Conservation (phyloP, 1,140 invertebrate species). For the Hetaerina americana region DNA sequence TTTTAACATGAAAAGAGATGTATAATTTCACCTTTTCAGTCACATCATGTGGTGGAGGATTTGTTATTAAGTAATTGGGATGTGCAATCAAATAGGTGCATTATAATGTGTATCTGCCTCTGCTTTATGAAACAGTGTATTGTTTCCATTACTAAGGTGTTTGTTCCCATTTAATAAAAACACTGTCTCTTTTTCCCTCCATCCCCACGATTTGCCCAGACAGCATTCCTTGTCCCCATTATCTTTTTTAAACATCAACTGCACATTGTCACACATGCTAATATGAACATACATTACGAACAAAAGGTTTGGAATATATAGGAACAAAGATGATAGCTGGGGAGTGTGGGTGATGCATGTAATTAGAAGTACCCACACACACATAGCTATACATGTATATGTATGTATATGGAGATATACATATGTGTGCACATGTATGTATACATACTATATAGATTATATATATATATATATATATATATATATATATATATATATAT, state of each 20-base stretch:
- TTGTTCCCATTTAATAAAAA: constrained; percentile 1
- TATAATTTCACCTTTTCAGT: background rate
- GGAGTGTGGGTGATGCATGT: background rate
- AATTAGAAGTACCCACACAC: background rate
- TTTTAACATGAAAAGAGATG: background rate
- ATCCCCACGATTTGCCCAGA: background rate
- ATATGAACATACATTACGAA: background rate
- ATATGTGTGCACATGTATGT: background rate
- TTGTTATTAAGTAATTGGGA: background rate
- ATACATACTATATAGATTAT: background rate
- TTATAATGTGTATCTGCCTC: background rate
- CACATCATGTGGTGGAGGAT: background rate
- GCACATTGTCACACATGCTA: background rate
- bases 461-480: background rate
- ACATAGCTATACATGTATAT: background rate
- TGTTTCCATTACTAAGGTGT: background rate
- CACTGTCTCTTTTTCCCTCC: background rate
- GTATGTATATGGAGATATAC: background rate
- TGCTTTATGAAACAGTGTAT: background rate
- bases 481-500: background rate
- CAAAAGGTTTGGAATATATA: background rate
- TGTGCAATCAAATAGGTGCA: background rate
- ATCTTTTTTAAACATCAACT: background rate
- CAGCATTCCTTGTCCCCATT: background rate
- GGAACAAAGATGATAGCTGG: background rate